phyloP scores from a whole-genome alignment of 2,113 vertebrate species.

The Spizaetus ornatus region DNA sequence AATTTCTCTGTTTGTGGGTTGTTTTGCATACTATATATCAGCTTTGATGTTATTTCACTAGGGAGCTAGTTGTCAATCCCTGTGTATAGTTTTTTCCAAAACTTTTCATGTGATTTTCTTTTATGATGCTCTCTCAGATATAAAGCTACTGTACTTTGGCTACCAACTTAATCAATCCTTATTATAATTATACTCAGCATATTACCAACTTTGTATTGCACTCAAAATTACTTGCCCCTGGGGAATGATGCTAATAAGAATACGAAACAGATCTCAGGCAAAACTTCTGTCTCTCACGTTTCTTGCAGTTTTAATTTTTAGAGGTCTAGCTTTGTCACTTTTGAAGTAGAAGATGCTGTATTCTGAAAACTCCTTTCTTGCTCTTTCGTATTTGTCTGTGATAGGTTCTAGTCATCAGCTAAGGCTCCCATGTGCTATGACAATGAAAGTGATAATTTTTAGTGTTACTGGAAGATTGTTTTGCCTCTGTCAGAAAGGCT shows the following conservation, averaged over 20 bases:
- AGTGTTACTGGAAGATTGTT: background rate
- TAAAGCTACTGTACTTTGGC: conserved; percentile 40
- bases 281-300: conserved; percentile 15
- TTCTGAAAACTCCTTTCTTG: conserved; percentile 5
- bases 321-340: conserved; percentile 2
- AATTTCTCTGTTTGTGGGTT: conserved; percentile 49
- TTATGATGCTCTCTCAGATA: conserved; percentile 48
- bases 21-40: conserved; percentile 41
- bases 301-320: conserved; percentile 33
- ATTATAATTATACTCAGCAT: conserved; percentile 54
- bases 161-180: conserved; percentile 60
- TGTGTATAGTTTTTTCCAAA: background rate
- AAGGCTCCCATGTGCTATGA: background rate
- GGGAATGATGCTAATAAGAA: conserved; percentile 37
- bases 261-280: conserved; percentile 28
- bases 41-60: conserved; percentile 56
- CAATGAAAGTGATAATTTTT: conserved; percentile 37
- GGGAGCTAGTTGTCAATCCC: conserved; percentile 41
- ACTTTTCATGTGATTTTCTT: conserved; percentile 50
- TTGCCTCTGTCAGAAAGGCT: conserved; percentile 1
- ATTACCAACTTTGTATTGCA: conserved; percentile 49
- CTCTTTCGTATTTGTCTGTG: background rate
- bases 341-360: conserved; percentile 3
- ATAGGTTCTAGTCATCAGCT: background rate
- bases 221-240: conserved; percentile 52